A percentile compares a stretch with the other conserved stretches of the same genome.
Conservation (phyloP, 2,888 invertebrate genomes). For the Ectemnius lituratus region DNA sequence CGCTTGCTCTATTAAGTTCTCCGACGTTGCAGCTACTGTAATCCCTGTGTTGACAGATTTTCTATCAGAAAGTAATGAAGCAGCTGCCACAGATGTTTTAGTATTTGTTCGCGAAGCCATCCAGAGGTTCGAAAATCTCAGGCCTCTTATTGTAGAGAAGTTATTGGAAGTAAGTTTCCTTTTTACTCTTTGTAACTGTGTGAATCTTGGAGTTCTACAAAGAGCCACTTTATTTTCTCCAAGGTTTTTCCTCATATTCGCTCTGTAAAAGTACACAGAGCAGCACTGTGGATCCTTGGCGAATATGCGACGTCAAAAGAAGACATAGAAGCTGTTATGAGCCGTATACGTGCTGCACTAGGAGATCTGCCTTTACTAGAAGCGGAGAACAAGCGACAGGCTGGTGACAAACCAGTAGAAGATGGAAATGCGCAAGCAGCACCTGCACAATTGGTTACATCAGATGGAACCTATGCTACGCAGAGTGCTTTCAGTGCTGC, state of each 20-base stretch:
- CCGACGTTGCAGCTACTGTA: conserved; percentile 95
- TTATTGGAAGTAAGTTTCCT: conserved; percentile 67
- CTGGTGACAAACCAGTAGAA: conserved; percentile 84
- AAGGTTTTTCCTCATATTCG: conserved; percentile 93
- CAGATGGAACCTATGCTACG: conserved; percentile 99
- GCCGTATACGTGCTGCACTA: conserved; percentile 85
- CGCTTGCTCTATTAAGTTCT: conserved; percentile 95
- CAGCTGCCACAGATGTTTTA: conserved; percentile 95
- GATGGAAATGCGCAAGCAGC: conserved; percentile 63
- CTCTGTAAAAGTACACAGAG: conserved; percentile 94
- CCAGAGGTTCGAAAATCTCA: conserved; percentile 91
- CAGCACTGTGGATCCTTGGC: conserved; percentile 98
- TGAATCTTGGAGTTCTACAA: neutral
- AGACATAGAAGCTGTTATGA: conserved; percentile 90
- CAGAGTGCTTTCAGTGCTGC: conserved; percentile 97
- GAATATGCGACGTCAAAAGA: conserved; percentile 92
- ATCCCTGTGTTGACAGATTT: conserved; percentile 97
- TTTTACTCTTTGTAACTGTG: neutral
- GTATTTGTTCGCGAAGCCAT: conserved; percentile 98
- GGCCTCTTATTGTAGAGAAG: conserved; percentile 88
- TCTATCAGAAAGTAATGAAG: conserved; percentile 91
- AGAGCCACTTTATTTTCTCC: conserved; percentile 68
- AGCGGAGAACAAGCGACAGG: conserved; percentile 84
- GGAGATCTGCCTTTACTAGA: conserved; percentile 81
- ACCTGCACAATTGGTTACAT: conserved; percentile 90